phyloP scores from a whole-genome alignment of 2,888 invertebrate genomes.

The Eristalis tenax region DNA sequence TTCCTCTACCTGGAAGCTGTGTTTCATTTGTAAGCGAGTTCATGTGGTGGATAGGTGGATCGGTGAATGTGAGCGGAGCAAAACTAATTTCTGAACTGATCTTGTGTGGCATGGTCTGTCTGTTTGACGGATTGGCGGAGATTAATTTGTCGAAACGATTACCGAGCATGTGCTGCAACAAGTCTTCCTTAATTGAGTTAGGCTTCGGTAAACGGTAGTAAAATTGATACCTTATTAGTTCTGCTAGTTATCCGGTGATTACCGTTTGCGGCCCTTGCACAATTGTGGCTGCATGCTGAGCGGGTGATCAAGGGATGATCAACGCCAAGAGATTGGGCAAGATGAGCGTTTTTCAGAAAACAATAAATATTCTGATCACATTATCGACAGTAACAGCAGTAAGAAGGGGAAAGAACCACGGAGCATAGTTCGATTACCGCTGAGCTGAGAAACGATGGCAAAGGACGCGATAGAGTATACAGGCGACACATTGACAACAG shows the following conservation, averaged over 20 bases:
- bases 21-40: conserved; percentile 44
- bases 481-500: too few relatives aligned
- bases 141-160: conserved; percentile 56
- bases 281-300: not conserved
- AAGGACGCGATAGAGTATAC: too few relatives aligned
- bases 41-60: not conserved
- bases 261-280: not conserved
- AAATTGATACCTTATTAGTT: conserved; percentile 27
- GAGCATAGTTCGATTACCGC: too few relatives aligned
- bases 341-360: too few relatives aligned
- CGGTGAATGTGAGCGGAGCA: conserved; percentile 5
- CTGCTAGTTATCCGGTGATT: conserved; percentile 27
- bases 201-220: conserved; percentile 46
- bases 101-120: conserved; percentile 37
- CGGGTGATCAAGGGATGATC: not conserved
- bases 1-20: conserved; percentile 54
- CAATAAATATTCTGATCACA: too few relatives aligned
- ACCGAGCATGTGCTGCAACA: conserved; percentile 39
- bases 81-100: conserved; percentile 41
- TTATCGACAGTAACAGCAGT: too few relatives aligned
- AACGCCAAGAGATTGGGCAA: not conserved
- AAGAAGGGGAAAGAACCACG: too few relatives aligned
- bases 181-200: conserved; percentile 49
- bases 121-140: conserved; percentile 48
- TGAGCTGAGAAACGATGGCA: too few relatives aligned